A percentile compares a stretch with the other conserved stretches of the same genome.
Conservation (phyloP, 2,797 vertebrate genomes). For the Lagocephalus sceleratus region DNA sequence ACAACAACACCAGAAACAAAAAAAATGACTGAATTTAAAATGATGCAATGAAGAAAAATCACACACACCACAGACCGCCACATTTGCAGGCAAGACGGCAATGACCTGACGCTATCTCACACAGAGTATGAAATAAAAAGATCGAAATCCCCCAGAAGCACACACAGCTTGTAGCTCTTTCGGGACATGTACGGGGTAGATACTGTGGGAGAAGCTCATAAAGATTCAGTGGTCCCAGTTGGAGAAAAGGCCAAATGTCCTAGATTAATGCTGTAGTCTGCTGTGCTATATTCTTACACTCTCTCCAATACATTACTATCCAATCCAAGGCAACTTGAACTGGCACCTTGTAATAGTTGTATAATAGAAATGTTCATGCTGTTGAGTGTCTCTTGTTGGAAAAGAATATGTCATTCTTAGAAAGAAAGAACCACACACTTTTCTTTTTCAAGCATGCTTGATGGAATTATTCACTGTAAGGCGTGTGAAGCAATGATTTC, state of each 20-base stretch:
- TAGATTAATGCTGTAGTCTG: slow-evolving; percentile 50
- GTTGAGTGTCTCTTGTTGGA: slow-evolving; percentile 13
- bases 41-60: slow-evolving; percentile 35
- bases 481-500: slow-evolving; percentile 2
- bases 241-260: slow-evolving; percentile 38
- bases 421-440: not conserved
- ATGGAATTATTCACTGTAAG: slow-evolving; percentile 6
- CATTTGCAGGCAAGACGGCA: slow-evolving; percentile 10
- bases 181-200: slow-evolving; percentile 31
- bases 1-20: slow-evolving; percentile 22
- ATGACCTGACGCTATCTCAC: slow-evolving; percentile 9
- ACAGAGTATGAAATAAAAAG: slow-evolving; percentile 11
- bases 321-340: slow-evolving; percentile 29
- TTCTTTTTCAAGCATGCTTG: slow-evolving; percentile 11
- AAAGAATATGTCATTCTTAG: slow-evolving; percentile 9
- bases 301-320: slow-evolving; percentile 4
- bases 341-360: slow-evolving; percentile 22
- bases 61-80: slow-evolving; percentile 5
- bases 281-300: slow-evolving; percentile 22
- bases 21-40: slow-evolving; percentile 30
- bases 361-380: too few species aligned
- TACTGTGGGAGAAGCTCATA: slow-evolving; percentile 32
- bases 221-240: slow-evolving; percentile 40
- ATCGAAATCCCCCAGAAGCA: not conserved
- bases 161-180: slow-evolving; percentile 33